Base-by-base conservation (phyloP, 2,888 invertebrate genomes). In the Esperia sulphurella region DNA sequence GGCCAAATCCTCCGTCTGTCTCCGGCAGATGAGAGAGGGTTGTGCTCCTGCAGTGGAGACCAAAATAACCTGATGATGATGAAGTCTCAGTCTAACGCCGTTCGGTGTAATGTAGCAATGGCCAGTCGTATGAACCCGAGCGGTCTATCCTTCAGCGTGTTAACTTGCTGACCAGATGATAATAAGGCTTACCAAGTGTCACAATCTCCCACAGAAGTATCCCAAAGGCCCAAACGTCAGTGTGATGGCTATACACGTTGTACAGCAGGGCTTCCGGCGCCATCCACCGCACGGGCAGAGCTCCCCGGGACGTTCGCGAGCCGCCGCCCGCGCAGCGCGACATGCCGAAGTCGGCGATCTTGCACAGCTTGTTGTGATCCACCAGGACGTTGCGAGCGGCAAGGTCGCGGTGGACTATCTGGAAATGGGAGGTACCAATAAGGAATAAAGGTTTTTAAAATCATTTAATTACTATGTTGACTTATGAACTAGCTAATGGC, bases 321-420 rank as follows among this genome's bases (percentile, higher is more conserved):
- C 77, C 71, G 0, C 72, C 77, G 12, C 84, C 86, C 0, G 83
- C 92, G 58, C 92, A 92, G 48, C 96, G 91, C 9, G 96, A 96
- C 93, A 96, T 94, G 50, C 96, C 96, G 78, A 96, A 96, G 87
- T 96, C 96, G 1, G 96, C 95, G 55, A 96, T 95, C 90, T 96
- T 96, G 79, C 96, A 96, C 51, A 95, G 91, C 73, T 96, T 96
- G 79, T 95, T 95, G 79, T 95, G 95, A 74, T 95, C 95, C 5
- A 96, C 93, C 10, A 96, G 84, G 13, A 96, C 92, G 78, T 96
- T 96, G 46, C 96, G 91, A 0, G 96, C 95, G 0, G 96, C 96
- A 45, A 96, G 79, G 81, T 96, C 96, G 10, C 96, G 92, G 78
- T 96, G 96, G 10, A 96, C 94, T 61, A 96, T 94, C 96, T 96